Percentiles rank a stretch among this genome's conserved stretches.
Evolutionary conservation across 2,113 vertebrate genomes (phyloP).

Genomic region (Tachysurus vachellii): DNA sequence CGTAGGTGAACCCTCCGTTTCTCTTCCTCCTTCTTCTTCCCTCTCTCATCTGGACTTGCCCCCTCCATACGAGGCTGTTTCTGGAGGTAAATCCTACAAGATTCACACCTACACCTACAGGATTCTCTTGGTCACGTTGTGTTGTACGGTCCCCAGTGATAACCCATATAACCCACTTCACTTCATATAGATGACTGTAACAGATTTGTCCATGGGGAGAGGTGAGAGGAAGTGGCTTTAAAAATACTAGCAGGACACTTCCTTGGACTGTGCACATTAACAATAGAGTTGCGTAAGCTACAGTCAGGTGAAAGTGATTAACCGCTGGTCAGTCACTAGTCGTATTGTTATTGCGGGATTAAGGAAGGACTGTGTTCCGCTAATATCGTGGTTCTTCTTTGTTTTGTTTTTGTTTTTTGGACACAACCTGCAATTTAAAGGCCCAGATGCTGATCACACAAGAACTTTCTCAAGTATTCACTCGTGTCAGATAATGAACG

Average conservation of each 20-base stretch:
- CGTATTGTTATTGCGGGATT: not conserved
- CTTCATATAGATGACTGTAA: not conserved
- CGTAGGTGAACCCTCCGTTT: constrained; percentile 73
- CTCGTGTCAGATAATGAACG: not conserved
- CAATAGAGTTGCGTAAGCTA: constrained; percentile 17
- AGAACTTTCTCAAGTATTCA: not conserved
- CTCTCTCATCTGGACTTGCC: constrained; percentile 80
- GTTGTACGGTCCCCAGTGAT: too few species aligned
- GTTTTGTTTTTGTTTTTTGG: not conserved
- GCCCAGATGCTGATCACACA: not conserved
- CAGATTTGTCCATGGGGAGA: not conserved
- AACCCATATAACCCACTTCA: not conserved
- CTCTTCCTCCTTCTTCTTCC: constrained; percentile 74
- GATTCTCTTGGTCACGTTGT: not conserved
- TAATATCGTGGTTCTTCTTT: not conserved
- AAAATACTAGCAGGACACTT: not conserved
- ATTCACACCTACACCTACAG: not conserved
- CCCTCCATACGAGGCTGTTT: constrained; percentile 79
- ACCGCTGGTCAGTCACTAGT: too few species aligned
- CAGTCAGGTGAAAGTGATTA: not conserved
- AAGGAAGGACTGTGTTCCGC: not conserved
- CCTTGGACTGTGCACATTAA: not conserved
- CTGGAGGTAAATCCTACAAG: constrained; percentile 69
- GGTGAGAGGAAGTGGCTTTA: constrained; percentile 11
- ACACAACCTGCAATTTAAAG: not conserved